Conservation (phyloP, 2,888 invertebrate genomes). For the Mesochorus sp. region DNA sequence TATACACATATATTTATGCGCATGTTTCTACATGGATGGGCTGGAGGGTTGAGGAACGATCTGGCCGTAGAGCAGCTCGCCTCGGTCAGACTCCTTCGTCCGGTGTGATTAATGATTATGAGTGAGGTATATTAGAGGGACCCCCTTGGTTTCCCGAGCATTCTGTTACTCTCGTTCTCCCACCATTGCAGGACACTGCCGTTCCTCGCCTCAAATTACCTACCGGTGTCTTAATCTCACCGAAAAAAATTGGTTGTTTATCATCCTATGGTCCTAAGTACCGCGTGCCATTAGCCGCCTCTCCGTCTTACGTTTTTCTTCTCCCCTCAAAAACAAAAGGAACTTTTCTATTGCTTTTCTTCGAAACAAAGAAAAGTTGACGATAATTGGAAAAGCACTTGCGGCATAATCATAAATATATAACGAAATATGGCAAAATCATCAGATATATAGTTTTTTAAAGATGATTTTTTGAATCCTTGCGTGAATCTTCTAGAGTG, state of each 20-base stretch:
- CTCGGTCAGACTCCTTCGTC: slow-evolving; percentile 67
- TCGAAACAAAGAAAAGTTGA: neutral
- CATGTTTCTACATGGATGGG: slow-evolving; percentile 35
- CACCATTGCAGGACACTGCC: slow-evolving; percentile 17
- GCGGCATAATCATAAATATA: too few species aligned
- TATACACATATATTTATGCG: slow-evolving; percentile 29
- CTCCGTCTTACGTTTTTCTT: slow-evolving; percentile 10
- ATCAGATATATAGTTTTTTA: neutral
- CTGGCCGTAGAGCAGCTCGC: slow-evolving; percentile 52
- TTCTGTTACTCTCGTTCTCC: neutral
- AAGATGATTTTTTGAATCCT: neutral
- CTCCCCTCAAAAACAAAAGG: neutral
- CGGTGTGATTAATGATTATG: slow-evolving; percentile 81
- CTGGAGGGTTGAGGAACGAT: slow-evolving; percentile 46
- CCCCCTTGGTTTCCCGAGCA: slow-evolving; percentile 67
- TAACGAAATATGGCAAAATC: too few species aligned
- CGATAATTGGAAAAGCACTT: too few species aligned
- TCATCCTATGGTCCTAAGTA: slow-evolving; percentile 61
- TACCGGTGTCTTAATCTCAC: slow-evolving; percentile 77
- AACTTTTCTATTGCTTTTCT: neutral
- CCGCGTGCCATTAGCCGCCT: slow-evolving; percentile 49
- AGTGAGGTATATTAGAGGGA: slow-evolving; percentile 78
- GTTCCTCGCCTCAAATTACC: slow-evolving; percentile 73
- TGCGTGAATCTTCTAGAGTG: neutral
- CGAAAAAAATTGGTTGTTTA: slow-evolving; percentile 72